Conservation (phyloP, 2,113 vertebrate genomes). For the Hippocampus mohnikei region DNA sequence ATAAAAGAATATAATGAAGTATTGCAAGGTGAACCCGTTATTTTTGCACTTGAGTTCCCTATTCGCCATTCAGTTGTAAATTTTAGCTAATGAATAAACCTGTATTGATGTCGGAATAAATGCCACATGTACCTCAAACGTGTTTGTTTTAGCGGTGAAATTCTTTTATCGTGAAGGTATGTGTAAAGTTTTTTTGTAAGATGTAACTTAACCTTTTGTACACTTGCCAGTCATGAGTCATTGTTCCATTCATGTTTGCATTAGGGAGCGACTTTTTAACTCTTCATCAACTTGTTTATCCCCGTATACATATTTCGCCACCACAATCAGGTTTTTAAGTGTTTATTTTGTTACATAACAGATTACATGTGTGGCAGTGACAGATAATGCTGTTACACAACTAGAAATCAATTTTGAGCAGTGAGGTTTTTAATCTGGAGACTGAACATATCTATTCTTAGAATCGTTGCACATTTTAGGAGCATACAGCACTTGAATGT, state of each 20-base stretch:
- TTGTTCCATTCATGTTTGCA: background rate
- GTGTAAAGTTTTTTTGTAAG: background rate
- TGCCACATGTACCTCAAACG: background rate
- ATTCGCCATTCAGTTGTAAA: background rate
- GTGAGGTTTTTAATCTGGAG: conserved; percentile 25
- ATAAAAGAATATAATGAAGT: conserved; percentile 9
- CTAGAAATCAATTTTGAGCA: conserved; percentile 25
- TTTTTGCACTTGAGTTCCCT: background rate
- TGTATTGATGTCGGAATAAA: background rate
- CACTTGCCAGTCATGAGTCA: background rate
- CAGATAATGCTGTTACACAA: conserved; percentile 29
- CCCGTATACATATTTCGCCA: background rate
- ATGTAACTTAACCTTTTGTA: background rate
- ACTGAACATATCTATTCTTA: conserved; percentile 3
- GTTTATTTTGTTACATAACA: conserved; percentile 20
- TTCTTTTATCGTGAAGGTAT: conserved; percentile 20
- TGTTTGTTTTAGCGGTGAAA: background rate
- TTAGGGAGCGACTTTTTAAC: conserved; percentile 18
- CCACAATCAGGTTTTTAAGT: background rate
- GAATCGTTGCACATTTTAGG: background rate
- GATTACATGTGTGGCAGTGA: conserved; percentile 28
- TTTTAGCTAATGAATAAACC: background rate
- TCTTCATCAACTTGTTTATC: conserved; percentile 3
- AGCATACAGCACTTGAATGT: background rate
- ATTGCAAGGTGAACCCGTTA: background rate